phyloP scores from a whole-genome alignment of 2,797 vertebrate genomes.

The Sebastes glaucus region DNA sequence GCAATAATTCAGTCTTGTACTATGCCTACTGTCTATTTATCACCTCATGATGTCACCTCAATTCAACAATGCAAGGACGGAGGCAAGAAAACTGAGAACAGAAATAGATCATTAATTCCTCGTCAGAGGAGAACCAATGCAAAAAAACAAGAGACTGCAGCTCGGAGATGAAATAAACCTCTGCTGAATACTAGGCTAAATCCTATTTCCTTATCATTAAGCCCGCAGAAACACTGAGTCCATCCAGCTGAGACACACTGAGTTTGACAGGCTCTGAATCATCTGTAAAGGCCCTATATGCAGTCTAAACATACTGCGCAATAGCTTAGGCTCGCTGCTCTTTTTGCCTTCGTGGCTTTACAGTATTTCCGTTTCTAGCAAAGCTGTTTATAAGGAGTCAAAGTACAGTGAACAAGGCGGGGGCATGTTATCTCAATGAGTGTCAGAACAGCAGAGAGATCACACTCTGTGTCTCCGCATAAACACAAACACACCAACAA shows the following conservation, averaged over 20 bases:
- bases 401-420: constrained; percentile 51
- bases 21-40: not conserved
- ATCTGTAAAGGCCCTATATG: constrained; percentile 33
- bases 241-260: constrained; percentile 54
- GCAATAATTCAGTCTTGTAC: constrained; percentile 2
- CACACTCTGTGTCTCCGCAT: not conserved
- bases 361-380: constrained; percentile 7
- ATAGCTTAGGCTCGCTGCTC: constrained; percentile 6
- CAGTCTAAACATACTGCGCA: constrained; percentile 38
- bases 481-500: not conserved
- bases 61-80: constrained; percentile 9
- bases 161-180: constrained; percentile 58
- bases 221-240: constrained; percentile 62
- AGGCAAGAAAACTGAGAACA: constrained; percentile 18
- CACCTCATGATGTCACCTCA: constrained; percentile 27
- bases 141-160: constrained; percentile 52
- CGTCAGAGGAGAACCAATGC: constrained; percentile 33
- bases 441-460: constrained; percentile 19
- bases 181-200: constrained; percentile 62
- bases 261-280: constrained; percentile 63
- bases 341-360: constrained; percentile 17
- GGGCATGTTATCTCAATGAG: constrained; percentile 26
- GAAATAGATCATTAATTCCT: constrained; percentile 55
- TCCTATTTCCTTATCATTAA: constrained; percentile 72
- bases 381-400: constrained; percentile 43